phyloP scores from a whole-genome alignment of 1,140 invertebrate species.

The Mercenaria mercenaria region DNA sequence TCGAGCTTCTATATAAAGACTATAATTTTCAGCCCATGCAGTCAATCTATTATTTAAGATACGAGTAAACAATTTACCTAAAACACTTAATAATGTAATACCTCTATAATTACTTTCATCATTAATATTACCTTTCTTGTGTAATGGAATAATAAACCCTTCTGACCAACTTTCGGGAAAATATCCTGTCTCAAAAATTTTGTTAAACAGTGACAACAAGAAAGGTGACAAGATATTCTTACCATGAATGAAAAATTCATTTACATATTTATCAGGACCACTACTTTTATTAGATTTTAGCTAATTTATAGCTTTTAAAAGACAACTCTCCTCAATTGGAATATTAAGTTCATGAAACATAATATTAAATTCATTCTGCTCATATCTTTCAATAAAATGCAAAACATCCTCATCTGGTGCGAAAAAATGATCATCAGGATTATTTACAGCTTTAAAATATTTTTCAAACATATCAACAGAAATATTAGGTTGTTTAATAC shows the following conservation, averaged over 20 bases:
- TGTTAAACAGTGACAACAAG: conserved; percentile 5
- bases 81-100: no score
- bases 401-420: conserved; percentile 30
- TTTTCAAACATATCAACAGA: not conserved
- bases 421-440: conserved; percentile 30
- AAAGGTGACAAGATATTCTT: not conserved
- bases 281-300: not conserved
- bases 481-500: not conserved
- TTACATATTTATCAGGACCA: conserved; percentile 5
- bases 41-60: no score
- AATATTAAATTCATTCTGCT: conserved; percentile 25
- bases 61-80: no score
- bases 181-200: not conserved
- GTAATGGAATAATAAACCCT: conserved; percentile 18
- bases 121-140: conserved; percentile 40
- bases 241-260: conserved; percentile 36
- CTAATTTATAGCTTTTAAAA: not conserved
- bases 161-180: conserved; percentile 32
- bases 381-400: conserved; percentile 37
- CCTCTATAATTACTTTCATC: no score
- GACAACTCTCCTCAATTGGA: not conserved
- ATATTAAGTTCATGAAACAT: conserved; percentile 45
- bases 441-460: conserved; percentile 40
- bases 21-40: no score
- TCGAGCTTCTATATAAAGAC: no score